These are phyloP conservation scores for Poecilobothrus nobilitatus DNA, from an alignment of 2,888 invertebrate genomes.

Conservation along the genomic window DNA sequence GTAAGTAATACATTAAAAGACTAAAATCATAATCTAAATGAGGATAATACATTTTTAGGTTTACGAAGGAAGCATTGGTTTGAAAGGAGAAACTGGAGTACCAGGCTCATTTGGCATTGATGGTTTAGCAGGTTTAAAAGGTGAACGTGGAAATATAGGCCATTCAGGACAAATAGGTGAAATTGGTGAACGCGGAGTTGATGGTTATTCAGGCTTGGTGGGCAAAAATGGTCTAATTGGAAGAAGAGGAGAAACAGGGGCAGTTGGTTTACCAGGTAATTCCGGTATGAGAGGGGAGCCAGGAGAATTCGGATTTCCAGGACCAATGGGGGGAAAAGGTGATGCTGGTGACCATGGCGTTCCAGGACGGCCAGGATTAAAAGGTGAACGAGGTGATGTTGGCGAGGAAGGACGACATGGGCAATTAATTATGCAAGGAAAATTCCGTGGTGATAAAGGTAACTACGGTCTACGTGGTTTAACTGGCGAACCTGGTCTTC, in stretches of 20 bases:
- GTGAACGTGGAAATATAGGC: slow-evolving; percentile 46
- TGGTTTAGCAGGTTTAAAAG: slow-evolving; percentile 48
- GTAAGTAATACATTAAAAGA: slow-evolving; percentile 30
- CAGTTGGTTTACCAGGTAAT: slow-evolving; percentile 39
- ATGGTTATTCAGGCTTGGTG: slow-evolving; percentile 36
- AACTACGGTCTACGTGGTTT: slow-evolving; percentile 38
- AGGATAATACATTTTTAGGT: slow-evolving; percentile 21
- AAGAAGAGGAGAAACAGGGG: slow-evolving; percentile 49
- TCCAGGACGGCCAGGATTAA: slow-evolving; percentile 46
- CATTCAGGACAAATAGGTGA: slow-evolving; percentile 48
- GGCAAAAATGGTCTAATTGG: slow-evolving; percentile 44
- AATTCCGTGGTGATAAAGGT: slow-evolving; percentile 44
- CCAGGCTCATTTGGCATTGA: slow-evolving; percentile 47
- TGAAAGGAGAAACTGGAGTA: slow-evolving; percentile 55
- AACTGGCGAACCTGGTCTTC: slow-evolving; percentile 45
- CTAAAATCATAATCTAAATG: background rate
- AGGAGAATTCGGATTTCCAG: slow-evolving; percentile 48
- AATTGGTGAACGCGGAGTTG: slow-evolving; percentile 45
- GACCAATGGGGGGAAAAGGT: slow-evolving; percentile 49
- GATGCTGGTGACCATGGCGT: slow-evolving; percentile 48
- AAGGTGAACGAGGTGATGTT: slow-evolving; percentile 47
- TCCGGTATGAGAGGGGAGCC: slow-evolving; percentile 49
- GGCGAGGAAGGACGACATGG: slow-evolving; percentile 43
- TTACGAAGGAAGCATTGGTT: slow-evolving; percentile 46
- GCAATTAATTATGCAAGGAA: slow-evolving; percentile 38